A percentile compares a stretch with the other conserved stretches of the same genome.
phyloP scores from a whole-genome alignment of 2,113 vertebrate species.

The Trichechus manatus region DNA sequence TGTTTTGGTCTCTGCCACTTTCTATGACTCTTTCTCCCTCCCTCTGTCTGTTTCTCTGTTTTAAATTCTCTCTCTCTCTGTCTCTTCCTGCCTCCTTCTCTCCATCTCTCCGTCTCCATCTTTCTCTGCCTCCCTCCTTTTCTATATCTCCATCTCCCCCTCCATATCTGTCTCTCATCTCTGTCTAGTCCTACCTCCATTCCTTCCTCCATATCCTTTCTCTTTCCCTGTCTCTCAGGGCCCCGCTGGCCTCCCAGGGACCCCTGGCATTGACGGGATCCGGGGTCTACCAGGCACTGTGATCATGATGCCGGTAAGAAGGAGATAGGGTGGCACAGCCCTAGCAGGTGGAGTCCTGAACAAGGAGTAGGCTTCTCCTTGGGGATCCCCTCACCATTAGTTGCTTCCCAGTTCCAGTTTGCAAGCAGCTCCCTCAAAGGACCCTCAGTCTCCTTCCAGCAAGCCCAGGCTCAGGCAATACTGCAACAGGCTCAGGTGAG shows the following conservation, averaged over 20 bases:
- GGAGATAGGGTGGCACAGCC: background rate
- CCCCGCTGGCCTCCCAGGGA: slow-evolving; percentile 91
- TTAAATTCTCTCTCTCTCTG: background rate
- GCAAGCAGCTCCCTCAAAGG: slow-evolving; percentile 91
- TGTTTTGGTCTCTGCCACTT: too few species aligned
- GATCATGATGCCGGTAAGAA: slow-evolving; percentile 94
- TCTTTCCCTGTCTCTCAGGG: slow-evolving; percentile 86
- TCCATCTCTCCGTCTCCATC: background rate
- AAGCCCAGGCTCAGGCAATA: slow-evolving; percentile 94
- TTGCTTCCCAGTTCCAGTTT: slow-evolving; percentile 91
- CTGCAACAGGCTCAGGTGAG: slow-evolving; percentile 93
- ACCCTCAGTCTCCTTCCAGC: slow-evolving; percentile 92
- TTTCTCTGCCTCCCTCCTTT: background rate
- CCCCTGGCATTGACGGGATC: slow-evolving; percentile 92
- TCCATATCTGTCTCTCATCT: background rate
- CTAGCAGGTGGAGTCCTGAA: background rate
- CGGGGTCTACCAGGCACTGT: slow-evolving; percentile 93
- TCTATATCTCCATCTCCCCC: background rate
- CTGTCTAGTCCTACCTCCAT: background rate
- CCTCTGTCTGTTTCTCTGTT: too few species aligned
- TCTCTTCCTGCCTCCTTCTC: background rate
- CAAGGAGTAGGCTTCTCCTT: background rate
- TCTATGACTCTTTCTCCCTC: background rate
- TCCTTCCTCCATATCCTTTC: background rate
- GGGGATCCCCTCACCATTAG: background rate